phyloP scores from a whole-genome alignment of 2,113 vertebrate species.

The Amazona guildingii region DNA sequence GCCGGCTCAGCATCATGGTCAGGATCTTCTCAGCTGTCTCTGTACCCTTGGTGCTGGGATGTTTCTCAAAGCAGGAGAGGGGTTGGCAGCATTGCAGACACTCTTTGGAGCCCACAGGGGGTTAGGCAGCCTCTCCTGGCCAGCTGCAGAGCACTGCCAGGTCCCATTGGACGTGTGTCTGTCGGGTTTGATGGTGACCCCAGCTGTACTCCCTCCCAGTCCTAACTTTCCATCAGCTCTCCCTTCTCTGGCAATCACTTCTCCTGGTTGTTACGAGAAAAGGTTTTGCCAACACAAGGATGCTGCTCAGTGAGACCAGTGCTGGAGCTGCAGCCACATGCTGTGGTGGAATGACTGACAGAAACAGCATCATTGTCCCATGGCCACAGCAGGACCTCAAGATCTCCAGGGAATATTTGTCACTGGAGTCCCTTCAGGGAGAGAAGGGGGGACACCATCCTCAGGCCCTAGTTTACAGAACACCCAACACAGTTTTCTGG shows the following conservation, averaged over 20 bases:
- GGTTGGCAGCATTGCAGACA: rapidly evolving
- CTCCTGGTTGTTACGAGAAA: rapidly evolving
- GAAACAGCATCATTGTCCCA: not conserved
- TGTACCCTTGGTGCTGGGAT: rapidly evolving
- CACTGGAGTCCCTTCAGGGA: rapidly evolving
- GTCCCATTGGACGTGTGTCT: not conserved
- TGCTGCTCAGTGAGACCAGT: not conserved
- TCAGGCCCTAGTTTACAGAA: not conserved
- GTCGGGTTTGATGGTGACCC: not conserved
- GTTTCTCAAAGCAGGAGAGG: not conserved
- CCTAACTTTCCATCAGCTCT: not conserved
- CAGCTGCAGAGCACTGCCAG: not conserved
- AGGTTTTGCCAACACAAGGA: not conserved
- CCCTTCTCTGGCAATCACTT: not conserved
- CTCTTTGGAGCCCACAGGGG: rapidly evolving
- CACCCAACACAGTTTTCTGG: not conserved
- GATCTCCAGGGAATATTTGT: not conserved
- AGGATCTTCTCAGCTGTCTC: not conserved
- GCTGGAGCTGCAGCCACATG: not conserved
- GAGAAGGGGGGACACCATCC: not conserved
- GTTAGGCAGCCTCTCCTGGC: not conserved
- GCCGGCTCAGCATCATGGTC: rapidly evolving
- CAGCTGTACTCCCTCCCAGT: rapidly evolving
- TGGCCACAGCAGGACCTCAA: rapidly evolving
- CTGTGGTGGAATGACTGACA: rapidly evolving